Base-by-base conservation (phyloP, 37 sponge, comb jelly and placozoan genomes). In the Spongilla lacustris region DNA sequence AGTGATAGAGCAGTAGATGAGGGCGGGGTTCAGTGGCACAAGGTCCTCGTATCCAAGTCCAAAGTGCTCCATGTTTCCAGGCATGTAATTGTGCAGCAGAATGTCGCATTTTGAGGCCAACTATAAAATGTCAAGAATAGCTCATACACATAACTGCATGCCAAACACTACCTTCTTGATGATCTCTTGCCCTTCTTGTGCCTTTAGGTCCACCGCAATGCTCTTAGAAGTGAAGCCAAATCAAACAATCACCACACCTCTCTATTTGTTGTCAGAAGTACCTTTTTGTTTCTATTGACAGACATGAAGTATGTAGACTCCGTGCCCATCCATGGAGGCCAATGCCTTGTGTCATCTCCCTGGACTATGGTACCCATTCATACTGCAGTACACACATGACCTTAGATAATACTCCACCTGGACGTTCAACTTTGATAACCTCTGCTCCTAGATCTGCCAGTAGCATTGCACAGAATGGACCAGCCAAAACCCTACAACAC, bases 231-330 rank as follows among this genome's bases (percentile, higher is more conserved):
- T 2, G 33, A 27, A 19, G 37, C 32, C 21, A 83, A 24, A 27
- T 6, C n/a, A n/a, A n/a, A n/a, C n/a, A n/a, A n/a, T 46, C 46
- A 46, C 46, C 46, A 46, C 46, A 46, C 4, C 4, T 4, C 46
- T 46, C 46, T 46, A 10, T 46, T 46, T n/a, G n/a, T 25, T 23
- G 17, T 1, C 9, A 36, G 38, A 50, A 13, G 69, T 33, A 90
- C 91, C 80, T 89, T 92, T 37, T 95, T 95, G 73, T 92, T 95
- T 48, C 96, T 82, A 81, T 95, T 95, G 46, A 92, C 49, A n/a
- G 92, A 92, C 73, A 89, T 35, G 74, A 95, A 95, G 87, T 95
- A 95, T 6, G 80, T 49, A 84, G 90, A 89, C 75, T 92, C 86
- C 25, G 72, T 32, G 21, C 87, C 83, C 41, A 84, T 67, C 70